Evolutionary conservation across 2,797 vertebrate genomes (phyloP).

Genomic region (Leptodactylus fallax): DNA sequence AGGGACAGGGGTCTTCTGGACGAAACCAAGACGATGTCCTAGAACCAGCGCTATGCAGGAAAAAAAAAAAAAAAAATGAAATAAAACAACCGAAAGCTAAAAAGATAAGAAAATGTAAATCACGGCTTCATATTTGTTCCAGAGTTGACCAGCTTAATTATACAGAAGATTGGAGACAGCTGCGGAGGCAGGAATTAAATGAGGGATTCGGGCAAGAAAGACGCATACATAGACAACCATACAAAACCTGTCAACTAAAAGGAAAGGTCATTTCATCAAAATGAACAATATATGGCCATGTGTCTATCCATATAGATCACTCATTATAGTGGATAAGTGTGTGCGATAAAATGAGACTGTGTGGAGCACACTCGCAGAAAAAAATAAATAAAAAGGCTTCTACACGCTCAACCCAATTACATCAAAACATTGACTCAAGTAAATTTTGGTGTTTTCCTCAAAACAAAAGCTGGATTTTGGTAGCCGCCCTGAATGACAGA

Average conservation of each 20-base stretch:
- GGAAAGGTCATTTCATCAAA: constrained; percentile 24
- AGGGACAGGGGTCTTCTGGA: constrained; percentile 6
- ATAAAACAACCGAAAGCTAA: neutral
- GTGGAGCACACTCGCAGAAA: too few relatives aligned
- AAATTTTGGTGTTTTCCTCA: constrained; percentile 31
- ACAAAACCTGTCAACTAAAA: constrained; percentile 2
- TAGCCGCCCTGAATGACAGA: constrained; percentile 24
- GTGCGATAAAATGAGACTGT: neutral
- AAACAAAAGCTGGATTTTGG: constrained; percentile 41
- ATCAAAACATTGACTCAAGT: neutral
- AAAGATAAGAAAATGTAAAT: constrained; percentile 11
- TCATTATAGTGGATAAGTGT: neutral
- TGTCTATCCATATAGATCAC: neutral
- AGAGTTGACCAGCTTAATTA: constrained; percentile 30
- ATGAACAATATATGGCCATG: constrained; percentile 1
- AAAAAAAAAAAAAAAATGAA: neutral
- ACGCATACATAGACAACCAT: neutral
- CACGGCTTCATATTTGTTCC: neutral
- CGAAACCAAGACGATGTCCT: neutral
- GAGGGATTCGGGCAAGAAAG: constrained; percentile 17
- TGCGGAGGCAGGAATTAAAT: constrained; percentile 34
- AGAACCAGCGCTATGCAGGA: neutral
- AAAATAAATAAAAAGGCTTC: neutral
- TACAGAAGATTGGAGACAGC: constrained; percentile 34
- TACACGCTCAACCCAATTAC: neutral